phyloP scores from a whole-genome alignment of 1,140 invertebrate genomes.

The Hydropsyche tenuis region DNA sequence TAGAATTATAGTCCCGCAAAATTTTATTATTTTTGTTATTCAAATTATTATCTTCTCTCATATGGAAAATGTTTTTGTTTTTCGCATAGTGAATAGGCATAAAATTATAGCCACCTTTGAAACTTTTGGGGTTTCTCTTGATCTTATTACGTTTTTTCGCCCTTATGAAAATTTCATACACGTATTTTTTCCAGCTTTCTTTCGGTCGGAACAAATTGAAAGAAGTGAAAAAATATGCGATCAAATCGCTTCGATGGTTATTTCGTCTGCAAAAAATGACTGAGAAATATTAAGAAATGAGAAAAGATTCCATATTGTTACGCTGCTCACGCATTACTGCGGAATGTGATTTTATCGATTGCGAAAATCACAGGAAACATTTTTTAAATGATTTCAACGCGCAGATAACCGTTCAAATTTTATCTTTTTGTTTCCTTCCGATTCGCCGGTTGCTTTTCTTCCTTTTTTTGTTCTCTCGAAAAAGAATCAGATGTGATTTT shows the following conservation, averaged over 20 bases:
- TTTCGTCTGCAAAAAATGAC: not conserved
- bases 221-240: not conserved
- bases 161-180: constrained; percentile 18
- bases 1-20: not conserved
- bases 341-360: constrained; percentile 19
- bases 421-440: not conserved
- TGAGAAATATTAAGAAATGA: not conserved
- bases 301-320: constrained; percentile 9
- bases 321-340: not conserved
- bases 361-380: constrained; percentile 16
- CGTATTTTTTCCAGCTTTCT: not conserved
- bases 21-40: not conserved
- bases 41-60: not conserved
- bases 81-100: not conserved
- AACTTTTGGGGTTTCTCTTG: not conserved
- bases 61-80: constrained; percentile 10
- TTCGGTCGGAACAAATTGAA: not conserved
- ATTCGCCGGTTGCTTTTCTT: not conserved
- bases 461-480: too few relatives aligned
- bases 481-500: too few relatives aligned
- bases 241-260: not conserved
- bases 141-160: constrained; percentile 13
- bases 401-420: not conserved
- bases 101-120: constrained; percentile 5
- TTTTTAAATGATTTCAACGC: constrained; percentile 22